Evolutionary conservation across 2,113 vertebrate genomes (phyloP), one percentile per base, ranked within the genome.

Genomic region (Atractosteus spatula): DNA sequence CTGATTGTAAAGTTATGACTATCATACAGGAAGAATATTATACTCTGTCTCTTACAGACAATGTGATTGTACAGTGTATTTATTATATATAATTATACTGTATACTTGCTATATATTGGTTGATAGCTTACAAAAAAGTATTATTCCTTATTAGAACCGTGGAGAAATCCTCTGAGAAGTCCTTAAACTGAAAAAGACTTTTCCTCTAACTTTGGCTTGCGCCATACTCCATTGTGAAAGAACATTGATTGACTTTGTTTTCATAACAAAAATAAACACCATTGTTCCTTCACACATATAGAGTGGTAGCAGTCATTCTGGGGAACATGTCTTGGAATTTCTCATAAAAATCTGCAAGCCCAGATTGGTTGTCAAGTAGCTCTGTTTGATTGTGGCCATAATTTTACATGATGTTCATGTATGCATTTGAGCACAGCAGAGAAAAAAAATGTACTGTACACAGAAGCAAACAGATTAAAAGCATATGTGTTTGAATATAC

Each of bases 381-480:
- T 93, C 89, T 94, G 95, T 93, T 92, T 93, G 94, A 95, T 92
- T 88, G 85, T 94, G 94, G 93, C 94, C 93, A 91, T 89, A 72
- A 80, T 76, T 82, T 82, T 87, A 86, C 87, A 79, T 89, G 81
- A 86, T 90, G 84, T 90, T 90, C 84, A 86, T 79, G 68, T 8
- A 55, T 51, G 61, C 68, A 69, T 69, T 54, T 69, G 54, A 41
- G 29, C 16, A 10, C 55, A 55, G 57, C 5, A 29, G 29, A 29
- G 29, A 29, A 29, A 29, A 29, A 29, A 29, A 29, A 29, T 29
- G 29, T 29, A 29, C 29, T 29, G 29, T 29, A 29, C 29, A 29
- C 29, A 29, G 29, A 29, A 29, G 29, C 29, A 29, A 29, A 29
- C 29, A 1, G 29, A 29, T 29, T 29, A 29, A 29, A 29, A 29